Base-by-base conservation (phyloP, 2,888 invertebrate genomes). In the Cremastinae sp. region DNA sequence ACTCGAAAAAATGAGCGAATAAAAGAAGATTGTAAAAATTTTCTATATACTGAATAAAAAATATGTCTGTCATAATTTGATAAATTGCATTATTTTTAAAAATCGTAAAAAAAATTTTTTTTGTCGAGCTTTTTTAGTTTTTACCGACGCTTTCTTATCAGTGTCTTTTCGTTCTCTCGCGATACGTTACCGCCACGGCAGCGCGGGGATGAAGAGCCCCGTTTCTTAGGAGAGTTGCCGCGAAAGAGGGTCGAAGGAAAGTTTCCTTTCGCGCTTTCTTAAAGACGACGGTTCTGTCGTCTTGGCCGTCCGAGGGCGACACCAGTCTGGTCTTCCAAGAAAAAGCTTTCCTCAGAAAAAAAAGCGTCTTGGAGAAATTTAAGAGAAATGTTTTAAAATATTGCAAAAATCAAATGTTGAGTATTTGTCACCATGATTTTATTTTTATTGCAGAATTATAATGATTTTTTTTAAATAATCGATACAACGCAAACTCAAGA, bases 291-390 rank as follows among this genome's bases (percentile, higher is more conserved):
- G 86, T 86, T 86, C 87, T 86, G 68, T 80, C 61, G 73, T 79
- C 81, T 86, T 84, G 54, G 75, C 85, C 89, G 88, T 81, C 82
- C 78, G 89, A 89, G 88, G 89, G 89, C 89, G 86, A 83, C 88
- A 89, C 89, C 68, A 62, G 88, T 87, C 80, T 74, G 69, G 36
- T 47, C 54, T 56, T 14, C 18, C 18, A 66, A 79, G 78, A 80
- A 78, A 79, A 79, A 74, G 56, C 59, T 18, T n/a, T 18, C 49
- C 5, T 59, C 22, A 38, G 1, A 20, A 66, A 71, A 47, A 69
- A 73, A 61, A 70, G 58, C 73, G 53, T 38, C 8, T 69, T 58
- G 1, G 36, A 22, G 47, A 9, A 4, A 22, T 56, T n/a, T n/a
- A n/a, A n/a, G n/a, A 9, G 7, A 3, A 45, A 20, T 47, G 45